Evolutionary conservation across 1,140 invertebrate species (phyloP), one percentile per base, ranked within the genome.

Genomic region (Mamestra configurata): DNA sequence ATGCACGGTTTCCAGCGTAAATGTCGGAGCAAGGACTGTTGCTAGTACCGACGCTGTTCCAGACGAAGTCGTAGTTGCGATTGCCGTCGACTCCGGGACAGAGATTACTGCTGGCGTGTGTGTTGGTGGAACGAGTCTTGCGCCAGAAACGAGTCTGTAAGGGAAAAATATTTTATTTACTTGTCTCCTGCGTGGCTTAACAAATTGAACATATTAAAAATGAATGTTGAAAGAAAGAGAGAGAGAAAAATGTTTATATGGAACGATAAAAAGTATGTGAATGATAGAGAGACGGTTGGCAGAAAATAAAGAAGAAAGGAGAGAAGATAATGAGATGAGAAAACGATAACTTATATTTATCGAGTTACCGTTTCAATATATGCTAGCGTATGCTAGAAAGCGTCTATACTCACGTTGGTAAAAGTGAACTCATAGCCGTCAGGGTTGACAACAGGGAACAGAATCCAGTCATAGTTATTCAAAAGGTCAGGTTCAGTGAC

Each of bases 1-100:
- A 98, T 0, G 97, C 84, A 2, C 84, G 85, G 0, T 92, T 87
- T 0, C 98, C 98, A 24, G 96, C 96, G 89, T 96, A 98, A 3
- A 95, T 96, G 1, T 97, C 96, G 5, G 90, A 87, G 88, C 98
- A 98, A 0, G 96, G 96, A 81, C 95, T 92, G 1, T 85, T 91
- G 49, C 96, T 97, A 0, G 97, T 96, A 1, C 97, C 97, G 15
- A 87, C 84, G 68, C 89, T 93, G 92, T 93, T 95, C 96, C 96
- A 97, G 64, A 95, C 92, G 83, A 96, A 93, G 37, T 95, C 96
- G 80, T 95, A 96, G 81, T 96, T 96, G 1, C 96, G 84, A 80
- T 96, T 96, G 0, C 92, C 87, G 83, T 96, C 96, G 0, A 94
- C 94, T 31, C 96, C 96, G 0, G 31, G 79, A 53, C 96, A 96